Evolutionary conservation across 2,888 invertebrate genomes (phyloP).

Genomic region (Nebria brevicollis): DNA sequence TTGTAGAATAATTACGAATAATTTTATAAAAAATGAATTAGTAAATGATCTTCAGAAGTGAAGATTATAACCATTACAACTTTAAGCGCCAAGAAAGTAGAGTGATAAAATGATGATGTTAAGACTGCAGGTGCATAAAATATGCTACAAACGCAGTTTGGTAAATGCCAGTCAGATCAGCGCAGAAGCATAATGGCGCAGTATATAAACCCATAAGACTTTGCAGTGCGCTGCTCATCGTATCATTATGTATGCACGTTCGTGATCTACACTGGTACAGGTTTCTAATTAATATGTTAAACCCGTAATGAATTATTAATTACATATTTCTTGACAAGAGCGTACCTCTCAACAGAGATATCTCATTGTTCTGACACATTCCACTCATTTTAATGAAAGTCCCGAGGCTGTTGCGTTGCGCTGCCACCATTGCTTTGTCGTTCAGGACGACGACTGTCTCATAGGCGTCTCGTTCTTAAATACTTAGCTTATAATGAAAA

Average conservation of each 20-base stretch:
- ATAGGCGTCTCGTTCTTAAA: not conserved
- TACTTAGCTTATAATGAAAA: too few relatives aligned
- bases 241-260: slow-evolving; percentile 18
- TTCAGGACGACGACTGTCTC: not conserved
- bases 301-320: slow-evolving; percentile 44
- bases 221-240: not conserved
- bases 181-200: not conserved
- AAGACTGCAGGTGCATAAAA: too few relatives aligned
- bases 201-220: not conserved
- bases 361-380: slow-evolving; percentile 35
- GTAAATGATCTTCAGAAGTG: too few relatives aligned
- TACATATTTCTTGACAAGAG: slow-evolving; percentile 42
- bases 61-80: too few relatives aligned
- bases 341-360: slow-evolving; percentile 29
- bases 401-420: not conserved
- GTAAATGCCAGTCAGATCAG: not conserved
- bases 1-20: too few relatives aligned
- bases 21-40: too few relatives aligned
- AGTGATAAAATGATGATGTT: too few relatives aligned
- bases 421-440: slow-evolving; percentile 23
- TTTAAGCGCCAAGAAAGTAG: too few relatives aligned
- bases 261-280: slow-evolving; percentile 26
- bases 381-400: slow-evolving; percentile 22
- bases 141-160: not conserved
- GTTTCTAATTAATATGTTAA: slow-evolving; percentile 43